Conservation (phyloP, 2,888 invertebrate species). For the Eledona agricola region DNA sequence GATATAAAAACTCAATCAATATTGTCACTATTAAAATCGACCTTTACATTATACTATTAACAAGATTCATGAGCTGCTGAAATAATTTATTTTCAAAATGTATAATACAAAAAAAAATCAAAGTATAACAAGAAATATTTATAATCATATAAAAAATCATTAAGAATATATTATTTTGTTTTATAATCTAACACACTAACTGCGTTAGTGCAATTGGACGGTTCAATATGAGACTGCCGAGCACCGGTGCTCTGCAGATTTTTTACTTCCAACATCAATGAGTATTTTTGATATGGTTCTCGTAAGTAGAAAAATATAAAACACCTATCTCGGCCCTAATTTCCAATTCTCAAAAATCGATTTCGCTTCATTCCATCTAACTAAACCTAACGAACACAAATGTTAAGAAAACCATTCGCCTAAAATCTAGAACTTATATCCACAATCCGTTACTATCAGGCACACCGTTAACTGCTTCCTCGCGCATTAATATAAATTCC, state of each 20-base stretch:
- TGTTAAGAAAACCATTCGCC: slow-evolving; percentile 1
- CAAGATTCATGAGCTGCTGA: slow-evolving; percentile 8
- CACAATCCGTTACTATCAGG: slow-evolving; percentile 18
- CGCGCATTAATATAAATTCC: slow-evolving; percentile 27
- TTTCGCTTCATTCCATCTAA: not conserved
- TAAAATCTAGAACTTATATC: slow-evolving; percentile 26
- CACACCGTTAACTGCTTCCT: slow-evolving; percentile 17
- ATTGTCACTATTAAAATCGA: slow-evolving; percentile 4
- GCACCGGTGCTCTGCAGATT: slow-evolving; percentile 13
- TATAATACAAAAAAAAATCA: slow-evolving; percentile 28
- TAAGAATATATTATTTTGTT: slow-evolving; percentile 47
- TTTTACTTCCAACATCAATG: slow-evolving; percentile 22
- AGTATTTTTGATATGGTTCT: slow-evolving; percentile 34
- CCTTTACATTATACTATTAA: slow-evolving; percentile 15
- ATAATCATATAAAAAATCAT: slow-evolving; percentile 29
- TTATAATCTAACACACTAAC: slow-evolving; percentile 51
- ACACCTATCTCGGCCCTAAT: slow-evolving; percentile 20
- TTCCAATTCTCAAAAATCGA: slow-evolving; percentile 5
- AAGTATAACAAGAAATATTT: slow-evolving; percentile 28
- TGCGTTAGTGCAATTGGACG: slow-evolving; percentile 57
- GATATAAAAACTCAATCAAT: slow-evolving; percentile 12
- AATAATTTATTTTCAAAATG: slow-evolving; percentile 28
- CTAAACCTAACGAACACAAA: slow-evolving; percentile 29
- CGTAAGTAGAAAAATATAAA: slow-evolving; percentile 34
- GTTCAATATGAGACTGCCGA: slow-evolving; percentile 58